Evolutionary conservation across 2,113 vertebrate genomes (phyloP), one percentile per base, ranked within the genome.

Genomic region (Danionella cerebrum): DNA sequence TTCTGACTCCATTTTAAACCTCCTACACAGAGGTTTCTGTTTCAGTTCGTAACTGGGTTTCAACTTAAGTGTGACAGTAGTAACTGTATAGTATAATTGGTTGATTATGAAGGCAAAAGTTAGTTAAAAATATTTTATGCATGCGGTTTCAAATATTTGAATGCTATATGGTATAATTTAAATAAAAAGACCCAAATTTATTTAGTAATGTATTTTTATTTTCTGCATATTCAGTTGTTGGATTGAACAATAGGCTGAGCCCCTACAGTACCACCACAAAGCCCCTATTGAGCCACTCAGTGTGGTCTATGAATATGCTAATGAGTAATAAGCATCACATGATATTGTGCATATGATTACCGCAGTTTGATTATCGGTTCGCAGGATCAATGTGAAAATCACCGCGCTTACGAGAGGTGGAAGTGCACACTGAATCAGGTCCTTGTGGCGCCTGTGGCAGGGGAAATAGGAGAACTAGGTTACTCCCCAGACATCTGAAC

Each of bases 401-500:
- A 35, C 57, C 21, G 36, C 18, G 14, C 33, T 57, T 58, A 21
- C 58, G 24, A 50, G 53, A 53, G 69, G 53, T 65, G 41, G 16
- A 51, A 59, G 18, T 18, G 67, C 67, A 38, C 50, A 42, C 54
- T 42, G 47, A 45, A 68, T 66, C 33, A 33, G 33, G 53, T 75
- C 69, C 38, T 59, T 54, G 19, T 58, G 33, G 42, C 60, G 72
- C 68, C 41, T 69, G 53, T 65, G 42, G 35, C 68, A 21, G 12
- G 60, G 50, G 55, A 52, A 69, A 47, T 39, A 27, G 33, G 60
- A 60, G 51, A 74, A 60, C 39, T 71, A 60, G 47, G 36, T 64
- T 73, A 55, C 44, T 76, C 71, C 70, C 71, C 66, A 75, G 65
- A 72, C 69, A 45, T 50, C 67, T 57, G 65, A 79, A 72, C 69